A percentile compares a stretch with the other conserved stretches of the same genome.
Evolutionary conservation across 2,797 vertebrate species (phyloP).

Genomic region (Coranthus polyacanthus): DNA sequence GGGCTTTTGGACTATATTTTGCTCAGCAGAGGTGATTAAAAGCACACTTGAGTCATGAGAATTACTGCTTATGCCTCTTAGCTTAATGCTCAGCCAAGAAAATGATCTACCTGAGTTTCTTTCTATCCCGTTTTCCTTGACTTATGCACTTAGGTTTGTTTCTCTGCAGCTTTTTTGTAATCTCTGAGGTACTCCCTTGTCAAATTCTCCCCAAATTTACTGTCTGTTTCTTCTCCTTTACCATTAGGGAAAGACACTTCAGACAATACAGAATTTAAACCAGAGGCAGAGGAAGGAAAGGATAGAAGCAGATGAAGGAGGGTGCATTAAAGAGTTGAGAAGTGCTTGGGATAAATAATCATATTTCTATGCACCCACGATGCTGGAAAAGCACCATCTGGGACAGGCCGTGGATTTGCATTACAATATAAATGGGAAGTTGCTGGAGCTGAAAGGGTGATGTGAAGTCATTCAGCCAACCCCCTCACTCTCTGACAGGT

Average conservation of each 20-base stretch:
- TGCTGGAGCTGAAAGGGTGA: constrained; percentile 93
- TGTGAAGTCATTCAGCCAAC: constrained; percentile 91
- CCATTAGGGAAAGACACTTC: constrained; percentile 63
- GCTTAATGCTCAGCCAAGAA: constrained; percentile 58
- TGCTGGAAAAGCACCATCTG: constrained; percentile 84
- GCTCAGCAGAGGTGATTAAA: constrained; percentile 72
- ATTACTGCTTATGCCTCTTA: constrained; percentile 55
- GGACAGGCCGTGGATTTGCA: constrained; percentile 88
- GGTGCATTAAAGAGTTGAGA: constrained; percentile 75
- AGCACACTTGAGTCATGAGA: constrained; percentile 61
- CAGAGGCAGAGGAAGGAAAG: constrained; percentile 48
- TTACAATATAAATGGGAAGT: constrained; percentile 95
- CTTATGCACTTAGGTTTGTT: constrained; percentile 57
- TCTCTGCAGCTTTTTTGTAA: constrained; percentile 48
- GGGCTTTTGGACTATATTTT: constrained; percentile 55
- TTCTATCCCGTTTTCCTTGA: constrained; percentile 35
- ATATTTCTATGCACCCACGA: constrained; percentile 84
- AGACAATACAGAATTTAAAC: constrained; percentile 62
- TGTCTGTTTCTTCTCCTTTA: constrained; percentile 38
- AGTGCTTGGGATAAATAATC: constrained; percentile 83
- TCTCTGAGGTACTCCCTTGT: constrained; percentile 58
- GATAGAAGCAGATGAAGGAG: constrained; percentile 62
- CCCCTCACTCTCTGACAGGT: constrained; percentile 78
- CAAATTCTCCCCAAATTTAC: constrained; percentile 55
- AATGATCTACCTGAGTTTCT: constrained; percentile 51